Conservation (phyloP, 2,888 invertebrate species). For the Leptinotarsa peninsularis region DNA sequence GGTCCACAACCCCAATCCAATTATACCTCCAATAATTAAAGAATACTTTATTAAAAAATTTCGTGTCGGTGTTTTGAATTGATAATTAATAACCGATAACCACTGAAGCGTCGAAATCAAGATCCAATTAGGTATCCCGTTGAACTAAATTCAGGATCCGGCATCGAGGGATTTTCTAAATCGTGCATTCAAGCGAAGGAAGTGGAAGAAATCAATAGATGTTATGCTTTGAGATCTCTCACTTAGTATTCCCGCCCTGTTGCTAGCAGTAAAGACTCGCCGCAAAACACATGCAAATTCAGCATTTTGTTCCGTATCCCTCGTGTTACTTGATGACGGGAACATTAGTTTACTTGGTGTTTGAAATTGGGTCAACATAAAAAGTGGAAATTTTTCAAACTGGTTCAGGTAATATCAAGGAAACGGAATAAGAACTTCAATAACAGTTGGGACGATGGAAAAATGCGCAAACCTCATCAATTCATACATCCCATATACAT, state of each 20-base stretch:
- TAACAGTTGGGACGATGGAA: too few species aligned
- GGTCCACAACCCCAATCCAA: not conserved
- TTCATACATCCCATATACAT: too few species aligned
- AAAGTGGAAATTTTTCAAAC: too few species aligned
- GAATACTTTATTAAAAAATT: not conserved
- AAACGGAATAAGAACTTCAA: too few species aligned
- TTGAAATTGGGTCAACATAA: not conserved
- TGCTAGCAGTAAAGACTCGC: not conserved
- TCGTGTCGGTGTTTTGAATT: not conserved
- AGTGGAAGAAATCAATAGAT: slow-evolving; percentile 13
- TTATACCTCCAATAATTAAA: not conserved
- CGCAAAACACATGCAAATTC: slow-evolving; percentile 14
- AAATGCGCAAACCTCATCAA: too few species aligned
- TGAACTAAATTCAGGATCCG: not conserved
- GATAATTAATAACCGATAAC: slow-evolving; percentile 7
- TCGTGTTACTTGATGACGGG: not conserved
- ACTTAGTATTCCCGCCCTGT: slow-evolving; percentile 4
- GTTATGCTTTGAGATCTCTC: slow-evolving; percentile 6
- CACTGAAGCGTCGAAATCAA: not conserved
- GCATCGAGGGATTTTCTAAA: not conserved
- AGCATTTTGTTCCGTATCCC: slow-evolving; percentile 6
- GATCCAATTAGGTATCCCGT: not conserved
- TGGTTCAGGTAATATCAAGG: too few species aligned
- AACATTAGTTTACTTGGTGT: not conserved
- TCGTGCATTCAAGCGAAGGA: slow-evolving; percentile 2